Base-by-base conservation (phyloP, 2,888 invertebrate species). In the Cerastis leucographa region DNA sequence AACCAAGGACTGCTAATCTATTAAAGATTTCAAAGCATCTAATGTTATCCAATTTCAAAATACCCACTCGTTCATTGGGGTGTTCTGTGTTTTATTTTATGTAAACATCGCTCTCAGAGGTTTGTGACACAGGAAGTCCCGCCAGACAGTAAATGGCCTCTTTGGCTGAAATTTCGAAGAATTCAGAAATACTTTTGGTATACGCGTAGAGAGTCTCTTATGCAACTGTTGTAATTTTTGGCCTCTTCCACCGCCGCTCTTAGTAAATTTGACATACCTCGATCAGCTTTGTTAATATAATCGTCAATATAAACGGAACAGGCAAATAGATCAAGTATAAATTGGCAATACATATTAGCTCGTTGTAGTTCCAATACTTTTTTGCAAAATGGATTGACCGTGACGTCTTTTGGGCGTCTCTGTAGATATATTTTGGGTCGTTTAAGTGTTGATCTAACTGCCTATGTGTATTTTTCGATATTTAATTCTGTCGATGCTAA, bases 241-340 rank as follows among this genome's bases (percentile, higher is more conserved):
- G 80, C 80, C 69, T 92, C 90, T 71, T 88, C 80, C 0, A 82
- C 72, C 8, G 87, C 88, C 46, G 86, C 85, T 56, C 76, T 51
- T n/a, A 76, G 85, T 68, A 77, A 87, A 56, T 59, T 64, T 66
- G 74, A 78, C 78, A 88, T 80, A 29, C 80, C 74, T 69, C 68
- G 51, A 74, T 78, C 73, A 66, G 70, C 56, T 78, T 74, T 90
- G 56, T 83, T 87, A 40, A 90, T 86, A 81, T 90, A 89, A 69
- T 88, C 80, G 7, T 88, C 86, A 66, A 78, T 78, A 54, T 89
- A 93, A 25, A 86, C 78, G 14, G 89, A 88, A 75, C 92, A 90
- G 65, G 90, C 89, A 86, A 91, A 92, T 54, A 88, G 82, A 85
- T 92, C 77, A 56, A 72, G 51, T 29, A 79, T 88, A 84, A 87